A percentile compares a stretch with the other conserved stretches of the same genome.
phyloP scores from a whole-genome alignment of 2,113 vertebrate species.

The Vimba vimba region DNA sequence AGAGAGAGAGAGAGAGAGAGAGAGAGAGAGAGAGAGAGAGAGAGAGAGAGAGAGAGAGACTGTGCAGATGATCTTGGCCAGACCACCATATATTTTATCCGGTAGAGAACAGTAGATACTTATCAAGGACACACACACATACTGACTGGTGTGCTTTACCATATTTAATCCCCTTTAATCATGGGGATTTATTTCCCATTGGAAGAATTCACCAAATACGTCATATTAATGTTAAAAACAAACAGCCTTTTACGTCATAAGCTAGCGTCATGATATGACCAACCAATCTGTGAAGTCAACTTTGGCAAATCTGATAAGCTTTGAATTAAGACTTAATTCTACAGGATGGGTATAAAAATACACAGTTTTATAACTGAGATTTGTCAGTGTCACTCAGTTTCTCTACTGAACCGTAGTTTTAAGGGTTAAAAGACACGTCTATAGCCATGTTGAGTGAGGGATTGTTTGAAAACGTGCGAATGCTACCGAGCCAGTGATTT shows the following conservation, averaged over 20 bases:
- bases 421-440: neutral
- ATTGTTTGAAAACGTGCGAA: neutral
- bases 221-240: conserved; percentile 64
- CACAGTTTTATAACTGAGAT: neutral
- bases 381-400: neutral
- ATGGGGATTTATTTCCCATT: conserved; percentile 69
- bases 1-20: too few relatives aligned
- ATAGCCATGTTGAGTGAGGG: neutral
- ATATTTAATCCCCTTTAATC: conserved; percentile 77
- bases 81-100: neutral
- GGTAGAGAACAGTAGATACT: conserved; percentile 28
- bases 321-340: conserved; percentile 26
- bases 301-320: conserved; percentile 70
- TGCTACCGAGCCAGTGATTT: neutral
- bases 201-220: conserved; percentile 58
- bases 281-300: conserved; percentile 60
- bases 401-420: neutral
- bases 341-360: neutral
- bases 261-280: conserved; percentile 28
- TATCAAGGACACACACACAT: conserved; percentile 55
- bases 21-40: too few relatives aligned
- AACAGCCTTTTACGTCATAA: conserved; percentile 58
- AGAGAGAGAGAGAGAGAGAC: too few relatives aligned
- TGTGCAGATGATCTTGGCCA: conserved; percentile 58
- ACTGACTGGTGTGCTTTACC: conserved; percentile 61